Conservation (phyloP, 2,113 vertebrate species). For the Trichomycterus rosablanca region DNA sequence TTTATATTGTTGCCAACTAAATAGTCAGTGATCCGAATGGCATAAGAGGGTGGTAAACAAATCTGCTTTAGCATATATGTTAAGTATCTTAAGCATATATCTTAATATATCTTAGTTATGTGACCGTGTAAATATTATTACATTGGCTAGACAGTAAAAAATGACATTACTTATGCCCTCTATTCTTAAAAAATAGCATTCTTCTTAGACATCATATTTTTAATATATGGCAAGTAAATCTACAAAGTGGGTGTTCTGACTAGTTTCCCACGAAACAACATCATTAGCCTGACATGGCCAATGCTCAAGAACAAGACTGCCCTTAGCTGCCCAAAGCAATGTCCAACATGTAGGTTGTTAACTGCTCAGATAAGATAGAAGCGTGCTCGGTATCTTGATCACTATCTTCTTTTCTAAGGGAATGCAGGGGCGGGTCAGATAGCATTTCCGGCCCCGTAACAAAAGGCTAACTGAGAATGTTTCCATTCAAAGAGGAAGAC, state of each 20-base stretch:
- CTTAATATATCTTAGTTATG: no score
- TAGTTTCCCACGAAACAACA: slow-evolving; percentile 1
- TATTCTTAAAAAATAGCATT: no score
- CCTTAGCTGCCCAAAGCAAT: slow-evolving; percentile 13
- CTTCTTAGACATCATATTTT: no score
- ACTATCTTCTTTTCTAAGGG: slow-evolving; percentile 27
- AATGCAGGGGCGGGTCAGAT: not conserved
- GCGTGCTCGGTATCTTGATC: slow-evolving; percentile 34
- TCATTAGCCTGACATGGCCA: not conserved
- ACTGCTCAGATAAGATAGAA: slow-evolving; percentile 47
- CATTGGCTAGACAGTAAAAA: no score
- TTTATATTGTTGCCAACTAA: not conserved
- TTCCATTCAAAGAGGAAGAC: slow-evolving; percentile 1
- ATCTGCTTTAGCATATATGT: not conserved
- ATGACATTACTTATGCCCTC: no score
- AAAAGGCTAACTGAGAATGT: slow-evolving; percentile 17
- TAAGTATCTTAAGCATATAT: no score
- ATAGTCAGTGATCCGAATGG: not conserved
- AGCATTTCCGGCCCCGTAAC: not conserved
- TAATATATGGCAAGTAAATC: no score
- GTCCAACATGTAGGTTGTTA: slow-evolving; percentile 16
- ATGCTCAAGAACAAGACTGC: slow-evolving; percentile 9
- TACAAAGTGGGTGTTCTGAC: no score
- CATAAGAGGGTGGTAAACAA: not conserved
- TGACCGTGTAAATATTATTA: no score